Percentiles rank a stretch among this genome's conserved stretches.
These are phyloP conservation scores for Polydrusus tereticollis DNA, from an alignment of 2,888 invertebrate species.

Conservation along the genomic window DNA sequence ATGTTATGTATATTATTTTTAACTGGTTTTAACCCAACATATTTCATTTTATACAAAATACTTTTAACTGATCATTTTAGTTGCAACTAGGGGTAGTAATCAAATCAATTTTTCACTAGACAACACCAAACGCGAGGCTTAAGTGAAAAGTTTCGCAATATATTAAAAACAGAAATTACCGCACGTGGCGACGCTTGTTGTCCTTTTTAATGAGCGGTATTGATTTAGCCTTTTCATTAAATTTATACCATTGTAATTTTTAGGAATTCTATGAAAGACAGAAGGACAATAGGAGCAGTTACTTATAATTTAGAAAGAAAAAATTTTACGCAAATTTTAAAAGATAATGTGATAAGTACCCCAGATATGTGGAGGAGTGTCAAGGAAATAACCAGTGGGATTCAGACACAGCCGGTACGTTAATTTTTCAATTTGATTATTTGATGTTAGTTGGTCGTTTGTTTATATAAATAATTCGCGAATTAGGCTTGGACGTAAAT, in stretches of 20 bases:
- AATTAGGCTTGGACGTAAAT: background rate
- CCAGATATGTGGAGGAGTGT: constrained; percentile 80
- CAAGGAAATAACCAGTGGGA: constrained; percentile 76
- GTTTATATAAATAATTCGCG: constrained; percentile 28
- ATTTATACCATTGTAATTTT: constrained; percentile 38
- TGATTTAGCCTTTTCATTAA: too few species aligned
- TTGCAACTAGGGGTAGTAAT: too few species aligned
- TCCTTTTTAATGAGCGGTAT: too few species aligned
- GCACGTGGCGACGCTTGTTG: too few species aligned
- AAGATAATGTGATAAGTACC: constrained; percentile 73
- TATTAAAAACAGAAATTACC: too few species aligned
- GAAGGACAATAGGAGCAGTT: constrained; percentile 77
- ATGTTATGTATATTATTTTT: too few species aligned
- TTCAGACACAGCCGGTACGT: constrained; percentile 60
- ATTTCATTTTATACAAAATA: too few species aligned
- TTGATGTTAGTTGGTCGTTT: constrained; percentile 7
- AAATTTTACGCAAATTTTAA: constrained; percentile 74
- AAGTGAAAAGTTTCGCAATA: too few species aligned
- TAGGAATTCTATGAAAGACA: constrained; percentile 69
- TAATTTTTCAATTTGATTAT: constrained; percentile 25
- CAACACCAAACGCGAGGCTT: too few species aligned
- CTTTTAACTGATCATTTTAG: too few species aligned
- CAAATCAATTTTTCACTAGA: too few species aligned
- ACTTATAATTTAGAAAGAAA: constrained; percentile 78
- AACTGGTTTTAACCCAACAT: too few species aligned